Base-by-base conservation (phyloP, 1,140 invertebrate genomes). In the Zaprionus inermis region DNA sequence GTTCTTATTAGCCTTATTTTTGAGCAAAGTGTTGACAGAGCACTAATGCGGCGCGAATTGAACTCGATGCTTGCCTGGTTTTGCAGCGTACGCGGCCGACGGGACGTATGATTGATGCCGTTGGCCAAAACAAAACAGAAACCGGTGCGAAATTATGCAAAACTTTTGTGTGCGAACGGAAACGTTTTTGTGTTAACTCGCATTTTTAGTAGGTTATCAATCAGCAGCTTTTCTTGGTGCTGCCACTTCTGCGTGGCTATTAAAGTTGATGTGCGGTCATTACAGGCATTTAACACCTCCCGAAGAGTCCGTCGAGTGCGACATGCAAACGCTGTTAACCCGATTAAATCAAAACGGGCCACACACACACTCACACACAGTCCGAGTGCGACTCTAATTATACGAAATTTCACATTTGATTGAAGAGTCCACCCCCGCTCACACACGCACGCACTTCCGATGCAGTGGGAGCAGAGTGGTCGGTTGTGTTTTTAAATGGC, bases 281-380 rank as follows among this genome's bases (percentile, higher is more conserved):
- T 85, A 76, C 77, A 83, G 84, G 66, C 84, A 83, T 89, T 88
- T 88, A 88, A 80, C 84, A 88, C 80, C 83, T 86, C 70, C 41
- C 58, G 72, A 28, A 28, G 24, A 89, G 64, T 49, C 41, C 60
- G 38, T 18, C 60, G 54, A 32, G 54, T 52, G 70, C 77, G 77
- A 89, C 83, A 89, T 89, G 83, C 80, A 80, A 89, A 80, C 65
- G 85, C 84, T 81, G 78, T 88, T 88, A 88, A 80, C 78, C 71
- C 88, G 84, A 88, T 89, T 89, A 88, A 89, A 88, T 89, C 84
- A 83, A 89, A 78, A 78, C 72, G 65, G 67, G 67, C 56, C 55
- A 46, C 54, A n/a, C n/a, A n/a, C n/a, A n/a, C n/a, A n/a, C n/a
- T n/a, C n/a, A 46, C 55, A 46, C 52, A 41, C 30, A 44, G 7